phyloP scores from a whole-genome alignment of 2,888 invertebrate genomes.

The Ectemnius lituratus region DNA sequence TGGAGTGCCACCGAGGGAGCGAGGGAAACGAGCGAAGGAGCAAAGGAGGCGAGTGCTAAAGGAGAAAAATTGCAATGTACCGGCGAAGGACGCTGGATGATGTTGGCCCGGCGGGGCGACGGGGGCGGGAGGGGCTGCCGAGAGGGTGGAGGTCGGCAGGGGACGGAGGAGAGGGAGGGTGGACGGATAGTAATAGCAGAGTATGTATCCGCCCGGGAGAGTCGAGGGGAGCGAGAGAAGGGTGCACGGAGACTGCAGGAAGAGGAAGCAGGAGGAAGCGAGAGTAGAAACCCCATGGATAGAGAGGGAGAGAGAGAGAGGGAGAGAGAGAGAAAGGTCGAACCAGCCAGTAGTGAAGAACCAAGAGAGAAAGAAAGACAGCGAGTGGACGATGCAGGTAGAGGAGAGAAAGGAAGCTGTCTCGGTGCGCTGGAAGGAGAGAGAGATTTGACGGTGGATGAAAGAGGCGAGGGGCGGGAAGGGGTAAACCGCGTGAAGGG shows the following conservation, averaged over 20 bases:
- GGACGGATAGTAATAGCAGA: constrained; percentile 36
- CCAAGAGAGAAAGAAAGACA: background rate
- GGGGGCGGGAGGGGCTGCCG: no score
- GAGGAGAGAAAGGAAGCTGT: background rate
- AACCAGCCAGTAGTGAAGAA: background rate
- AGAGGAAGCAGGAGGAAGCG: background rate
- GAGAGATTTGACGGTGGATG: background rate
- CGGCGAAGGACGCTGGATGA: constrained; percentile 51
- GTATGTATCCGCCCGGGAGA: constrained; percentile 25
- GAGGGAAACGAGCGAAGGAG: background rate
- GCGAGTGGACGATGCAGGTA: background rate
- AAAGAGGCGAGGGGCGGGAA: constrained; percentile 21
- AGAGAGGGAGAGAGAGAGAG: no score
- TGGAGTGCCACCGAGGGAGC: no score
- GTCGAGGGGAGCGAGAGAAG: constrained; percentile 4
- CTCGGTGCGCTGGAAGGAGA: background rate
- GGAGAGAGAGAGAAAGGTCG: constrained; percentile 1
- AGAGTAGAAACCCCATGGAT: background rate
- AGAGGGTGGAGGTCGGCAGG: no score
- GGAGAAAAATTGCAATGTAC: constrained; percentile 56
- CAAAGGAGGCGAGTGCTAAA: constrained; percentile 34
- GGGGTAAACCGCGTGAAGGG: constrained; percentile 51
- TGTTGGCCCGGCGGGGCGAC: constrained; percentile 26
- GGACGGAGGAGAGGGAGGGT: constrained; percentile 13
- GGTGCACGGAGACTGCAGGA: background rate